A percentile compares a stretch with the other conserved stretches of the same genome.
Evolutionary conservation across 1,140 invertebrate species (phyloP).

Genomic region (Rhyzopertha dominica): DNA sequence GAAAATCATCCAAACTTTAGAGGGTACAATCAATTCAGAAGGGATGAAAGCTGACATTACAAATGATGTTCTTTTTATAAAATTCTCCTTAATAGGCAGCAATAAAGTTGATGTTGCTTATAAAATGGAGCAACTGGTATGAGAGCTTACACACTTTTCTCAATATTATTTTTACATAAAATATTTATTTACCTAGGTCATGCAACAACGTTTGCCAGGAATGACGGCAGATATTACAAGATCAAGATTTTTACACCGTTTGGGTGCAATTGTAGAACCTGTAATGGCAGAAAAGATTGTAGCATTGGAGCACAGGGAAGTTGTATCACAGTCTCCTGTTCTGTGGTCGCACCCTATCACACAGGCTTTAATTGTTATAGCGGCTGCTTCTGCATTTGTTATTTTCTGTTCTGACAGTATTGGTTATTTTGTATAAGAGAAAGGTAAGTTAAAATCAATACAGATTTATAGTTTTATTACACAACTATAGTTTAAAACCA

Average conservation of each 20-base stretch:
- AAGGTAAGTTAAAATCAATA: slow-evolving; percentile 43
- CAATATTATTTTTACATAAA: not conserved
- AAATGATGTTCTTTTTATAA: slow-evolving; percentile 53
- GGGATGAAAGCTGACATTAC: slow-evolving; percentile 52
- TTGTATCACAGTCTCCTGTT: slow-evolving; percentile 60
- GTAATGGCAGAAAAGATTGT: slow-evolving; percentile 46
- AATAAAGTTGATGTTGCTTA: slow-evolving; percentile 64
- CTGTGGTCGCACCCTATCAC: slow-evolving; percentile 62
- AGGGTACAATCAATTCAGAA: slow-evolving; percentile 53
- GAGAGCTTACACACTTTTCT: slow-evolving; percentile 5
- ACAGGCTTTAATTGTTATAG: slow-evolving; percentile 63
- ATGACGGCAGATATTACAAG: slow-evolving; percentile 61
- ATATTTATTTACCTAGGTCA: slow-evolving; percentile 45
- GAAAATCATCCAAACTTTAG: slow-evolving; percentile 50
- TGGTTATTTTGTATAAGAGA: slow-evolving; percentile 62
- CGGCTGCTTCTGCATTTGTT: slow-evolving; percentile 64
- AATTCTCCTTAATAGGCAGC: slow-evolving; percentile 56
- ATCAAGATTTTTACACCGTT: slow-evolving; percentile 56
- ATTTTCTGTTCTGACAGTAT: slow-evolving; percentile 63
- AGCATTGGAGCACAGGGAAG: slow-evolving; percentile 61
- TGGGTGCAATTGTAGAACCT: slow-evolving; percentile 44
- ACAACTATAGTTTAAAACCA: not conserved
- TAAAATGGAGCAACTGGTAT: slow-evolving; percentile 58
- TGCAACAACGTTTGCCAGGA: slow-evolving; percentile 52
- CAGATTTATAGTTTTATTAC: slow-evolving; percentile 1